Evolutionary conservation across 2,888 invertebrate genomes (phyloP).

Genomic region (Caradrina kadenii): DNA sequence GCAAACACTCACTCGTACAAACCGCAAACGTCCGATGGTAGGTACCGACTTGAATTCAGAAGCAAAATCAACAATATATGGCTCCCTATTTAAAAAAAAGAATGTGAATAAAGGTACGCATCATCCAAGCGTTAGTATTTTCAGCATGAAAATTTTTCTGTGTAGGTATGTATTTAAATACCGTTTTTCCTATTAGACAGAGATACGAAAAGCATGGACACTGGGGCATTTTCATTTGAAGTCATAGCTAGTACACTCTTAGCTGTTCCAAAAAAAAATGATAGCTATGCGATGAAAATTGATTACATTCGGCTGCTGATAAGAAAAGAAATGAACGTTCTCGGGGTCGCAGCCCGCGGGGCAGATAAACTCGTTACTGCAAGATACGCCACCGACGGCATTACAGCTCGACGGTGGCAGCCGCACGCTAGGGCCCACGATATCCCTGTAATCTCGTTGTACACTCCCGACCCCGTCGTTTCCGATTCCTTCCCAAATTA

Average conservation of each 20-base stretch:
- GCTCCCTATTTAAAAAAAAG: constrained; percentile 8
- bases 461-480: constrained; percentile 83
- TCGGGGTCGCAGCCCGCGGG: constrained; percentile 85
- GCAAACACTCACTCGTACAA: constrained; percentile 60
- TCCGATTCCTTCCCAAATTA: constrained; percentile 85
- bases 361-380: constrained; percentile 89
- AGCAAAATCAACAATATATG: constrained; percentile 13
- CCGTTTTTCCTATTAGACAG: neutral
- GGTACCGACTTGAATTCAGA: constrained; percentile 25
- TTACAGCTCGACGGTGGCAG: constrained; percentile 69
- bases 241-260: neutral
- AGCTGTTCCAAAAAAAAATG: constrained; percentile 24
- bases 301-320: constrained; percentile 83
- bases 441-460: constrained; percentile 88
- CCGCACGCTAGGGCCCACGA: constrained; percentile 79
- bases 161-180: neutral
- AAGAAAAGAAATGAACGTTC: constrained; percentile 83
- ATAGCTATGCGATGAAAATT: constrained; percentile 67
- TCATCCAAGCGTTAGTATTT: constrained; percentile 21
- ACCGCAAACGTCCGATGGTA: constrained; percentile 41
- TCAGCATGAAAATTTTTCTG: neutral
- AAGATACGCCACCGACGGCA: constrained; percentile 80
- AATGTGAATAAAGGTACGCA: constrained; percentile 2
- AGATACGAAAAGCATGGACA: neutral
- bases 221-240: neutral